Evolutionary conservation across 2,113 vertebrate genomes (phyloP).

Genomic region (Centropristis striata): DNA sequence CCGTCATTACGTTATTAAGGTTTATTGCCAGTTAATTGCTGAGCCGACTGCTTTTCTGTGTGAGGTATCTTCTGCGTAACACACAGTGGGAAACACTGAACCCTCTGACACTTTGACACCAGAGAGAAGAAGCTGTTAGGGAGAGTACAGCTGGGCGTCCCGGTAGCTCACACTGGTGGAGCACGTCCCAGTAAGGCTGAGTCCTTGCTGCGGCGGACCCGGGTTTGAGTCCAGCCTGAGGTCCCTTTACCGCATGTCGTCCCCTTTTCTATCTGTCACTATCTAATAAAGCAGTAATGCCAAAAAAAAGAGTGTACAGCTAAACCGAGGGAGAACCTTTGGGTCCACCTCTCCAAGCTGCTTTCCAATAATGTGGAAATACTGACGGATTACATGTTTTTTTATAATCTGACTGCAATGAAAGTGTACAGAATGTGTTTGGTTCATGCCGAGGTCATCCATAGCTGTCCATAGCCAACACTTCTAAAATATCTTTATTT

Average conservation of each 20-base stretch:
- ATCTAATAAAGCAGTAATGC: too few relatives aligned
- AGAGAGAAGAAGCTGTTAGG: too few relatives aligned
- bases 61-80: slow-evolving; percentile 32
- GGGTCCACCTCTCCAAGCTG: slow-evolving; percentile 19
- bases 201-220: too few relatives aligned
- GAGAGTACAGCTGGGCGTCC: too few relatives aligned
- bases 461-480: slow-evolving; percentile 28
- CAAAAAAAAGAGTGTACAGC: too few relatives aligned
- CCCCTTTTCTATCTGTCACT: too few relatives aligned
- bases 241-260: too few relatives aligned
- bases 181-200: too few relatives aligned
- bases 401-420: slow-evolving; percentile 51
- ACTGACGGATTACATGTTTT: slow-evolving; percentile 61
- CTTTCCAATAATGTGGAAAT: slow-evolving; percentile 57
- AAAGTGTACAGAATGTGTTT: slow-evolving; percentile 50
- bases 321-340: slow-evolving; percentile 13
- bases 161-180: too few relatives aligned
- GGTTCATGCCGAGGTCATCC: slow-evolving; percentile 50
- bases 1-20: slow-evolving; percentile 53
- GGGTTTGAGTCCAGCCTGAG: too few relatives aligned
- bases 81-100: slow-evolving; percentile 6
- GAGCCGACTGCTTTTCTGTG: slow-evolving; percentile 52
- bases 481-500: slow-evolving; percentile 37
- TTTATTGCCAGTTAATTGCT: slow-evolving; percentile 68
- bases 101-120: neutral